Conservation (phyloP, 2,797 vertebrate species). For the Phrynocephalus guinanensis region DNA sequence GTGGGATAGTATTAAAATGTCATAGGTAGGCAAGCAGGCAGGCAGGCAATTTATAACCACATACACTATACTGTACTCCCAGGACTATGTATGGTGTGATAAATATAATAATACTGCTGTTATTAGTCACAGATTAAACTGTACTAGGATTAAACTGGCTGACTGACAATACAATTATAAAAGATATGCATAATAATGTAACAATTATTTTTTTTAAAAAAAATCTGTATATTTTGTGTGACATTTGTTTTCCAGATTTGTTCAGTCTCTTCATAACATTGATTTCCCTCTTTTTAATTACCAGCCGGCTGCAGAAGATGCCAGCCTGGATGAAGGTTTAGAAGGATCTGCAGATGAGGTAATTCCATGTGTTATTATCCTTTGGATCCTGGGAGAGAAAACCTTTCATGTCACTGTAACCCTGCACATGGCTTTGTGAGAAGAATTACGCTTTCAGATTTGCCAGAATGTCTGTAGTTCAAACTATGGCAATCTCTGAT, state of each 20-base stretch:
- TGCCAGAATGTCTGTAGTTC: slow-evolving; percentile 2
- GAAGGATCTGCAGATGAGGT: slow-evolving; percentile 71
- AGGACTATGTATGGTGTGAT: neutral
- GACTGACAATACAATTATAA: neutral
- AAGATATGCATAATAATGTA: slow-evolving; percentile 1
- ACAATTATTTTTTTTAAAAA: neutral
- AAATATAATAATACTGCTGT: slow-evolving; percentile 7
- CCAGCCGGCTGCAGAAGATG: slow-evolving; percentile 73
- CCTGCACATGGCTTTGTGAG: neutral
- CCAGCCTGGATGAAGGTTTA: slow-evolving; percentile 46
- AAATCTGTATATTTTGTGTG: neutral
- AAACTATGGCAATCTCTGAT: neutral
- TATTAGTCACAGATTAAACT: neutral
- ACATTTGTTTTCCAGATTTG: slow-evolving; percentile 1
- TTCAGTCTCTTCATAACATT: slow-evolving; percentile 9
- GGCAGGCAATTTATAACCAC: too few species aligned
- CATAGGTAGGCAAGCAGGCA: too few species aligned
- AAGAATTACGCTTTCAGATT: neutral
- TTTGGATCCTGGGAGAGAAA: neutral
- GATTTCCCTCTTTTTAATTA: neutral
- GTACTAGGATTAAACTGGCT: neutral
- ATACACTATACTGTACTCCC: too few species aligned
- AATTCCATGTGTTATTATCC: slow-evolving; percentile 26
- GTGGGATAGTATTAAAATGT: too few species aligned
- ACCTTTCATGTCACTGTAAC: neutral